A percentile compares a stretch with the other conserved stretches of the same genome.
Conservation (phyloP, 2,113 vertebrate species). For the Melanerpes formicivorus region DNA sequence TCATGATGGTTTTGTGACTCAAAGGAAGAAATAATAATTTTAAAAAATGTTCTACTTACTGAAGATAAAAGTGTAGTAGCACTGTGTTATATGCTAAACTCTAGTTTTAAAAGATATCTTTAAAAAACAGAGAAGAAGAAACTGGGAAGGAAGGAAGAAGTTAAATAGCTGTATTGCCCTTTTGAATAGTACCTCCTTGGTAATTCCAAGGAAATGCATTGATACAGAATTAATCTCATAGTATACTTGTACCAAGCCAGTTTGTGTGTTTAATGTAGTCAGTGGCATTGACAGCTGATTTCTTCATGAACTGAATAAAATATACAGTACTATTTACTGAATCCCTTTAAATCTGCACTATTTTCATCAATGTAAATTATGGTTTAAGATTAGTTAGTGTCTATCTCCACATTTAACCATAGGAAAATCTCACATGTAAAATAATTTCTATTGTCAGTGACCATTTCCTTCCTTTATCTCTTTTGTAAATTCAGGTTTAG, state of each 20-base stretch:
- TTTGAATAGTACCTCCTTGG: background rate
- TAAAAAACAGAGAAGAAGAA: background rate
- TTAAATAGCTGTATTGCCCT: background rate
- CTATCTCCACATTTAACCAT: background rate
- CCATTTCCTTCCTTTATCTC: background rate
- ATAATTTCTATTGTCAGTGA: background rate
- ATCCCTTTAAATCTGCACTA: background rate
- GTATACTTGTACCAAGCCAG: background rate
- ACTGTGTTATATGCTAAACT: background rate
- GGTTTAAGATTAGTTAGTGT: background rate
- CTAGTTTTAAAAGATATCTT: background rate
- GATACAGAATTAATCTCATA: background rate
- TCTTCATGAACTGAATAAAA: background rate
- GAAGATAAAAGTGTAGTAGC: background rate
- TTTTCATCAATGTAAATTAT: background rate
- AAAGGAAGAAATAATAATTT: background rate
- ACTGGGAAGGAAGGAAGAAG: background rate
- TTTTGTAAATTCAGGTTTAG: background rate
- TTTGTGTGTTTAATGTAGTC: background rate
- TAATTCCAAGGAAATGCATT: background rate
- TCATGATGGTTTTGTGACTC: background rate
- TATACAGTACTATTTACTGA: background rate
- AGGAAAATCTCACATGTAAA: background rate
- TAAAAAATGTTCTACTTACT: background rate
- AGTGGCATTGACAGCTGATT: background rate